These are phyloP conservation scores for Origma solitaria DNA, from an alignment of 2,113 vertebrate species.

Conservation along the genomic window DNA sequence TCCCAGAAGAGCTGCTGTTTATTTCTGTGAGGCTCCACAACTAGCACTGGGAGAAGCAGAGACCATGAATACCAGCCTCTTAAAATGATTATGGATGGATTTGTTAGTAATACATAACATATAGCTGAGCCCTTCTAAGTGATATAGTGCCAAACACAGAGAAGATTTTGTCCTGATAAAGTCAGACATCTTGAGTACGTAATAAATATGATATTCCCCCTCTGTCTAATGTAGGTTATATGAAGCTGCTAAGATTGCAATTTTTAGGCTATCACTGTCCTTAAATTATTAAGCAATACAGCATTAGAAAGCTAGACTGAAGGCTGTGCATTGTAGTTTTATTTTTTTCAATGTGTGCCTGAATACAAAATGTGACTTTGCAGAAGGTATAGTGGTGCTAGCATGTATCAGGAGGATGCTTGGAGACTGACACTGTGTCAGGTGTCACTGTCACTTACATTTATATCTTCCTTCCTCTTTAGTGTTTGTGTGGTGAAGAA, in stretches of 20 bases:
- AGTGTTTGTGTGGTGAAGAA: not conserved
- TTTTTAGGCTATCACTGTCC: conserved; percentile 53
- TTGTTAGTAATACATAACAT: not conserved
- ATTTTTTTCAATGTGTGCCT: not conserved
- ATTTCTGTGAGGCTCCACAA: not conserved
- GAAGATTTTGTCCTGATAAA: conserved; percentile 32
- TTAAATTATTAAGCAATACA: conserved; percentile 60
- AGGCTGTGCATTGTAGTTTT: not conserved
- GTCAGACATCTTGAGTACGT: conserved; percentile 36
- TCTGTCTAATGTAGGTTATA: conserved; percentile 39
- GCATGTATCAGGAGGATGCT: not conserved
- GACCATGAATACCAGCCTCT: not conserved
- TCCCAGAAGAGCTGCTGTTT: not conserved
- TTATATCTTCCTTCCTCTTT: not conserved
- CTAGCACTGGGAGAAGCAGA: not conserved
- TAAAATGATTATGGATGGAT: not conserved
- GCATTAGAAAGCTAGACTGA: conserved; percentile 32
- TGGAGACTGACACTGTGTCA: not conserved
- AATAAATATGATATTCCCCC: conserved; percentile 52
- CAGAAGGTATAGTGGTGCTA: not conserved
- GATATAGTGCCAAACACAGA: not conserved
- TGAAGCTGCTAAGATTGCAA: conserved; percentile 46
- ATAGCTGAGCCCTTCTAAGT: not conserved
- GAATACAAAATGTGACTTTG: not conserved
- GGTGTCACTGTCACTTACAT: not conserved